Conservation (phyloP, 2,797 vertebrate genomes). For the Delichon dasypus region DNA sequence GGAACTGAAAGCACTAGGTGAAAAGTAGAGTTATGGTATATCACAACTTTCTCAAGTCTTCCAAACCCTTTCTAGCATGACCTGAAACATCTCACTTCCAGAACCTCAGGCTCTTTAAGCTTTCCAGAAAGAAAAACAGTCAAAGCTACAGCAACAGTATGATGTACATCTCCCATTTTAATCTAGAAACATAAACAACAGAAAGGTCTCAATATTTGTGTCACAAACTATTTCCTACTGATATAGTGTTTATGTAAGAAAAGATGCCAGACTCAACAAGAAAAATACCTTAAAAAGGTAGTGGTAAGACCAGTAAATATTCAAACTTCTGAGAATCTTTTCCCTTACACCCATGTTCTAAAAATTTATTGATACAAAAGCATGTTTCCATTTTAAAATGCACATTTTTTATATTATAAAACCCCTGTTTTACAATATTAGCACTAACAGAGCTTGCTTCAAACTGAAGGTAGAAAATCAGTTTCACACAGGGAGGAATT, state of each 20-base stretch:
- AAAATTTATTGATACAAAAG: background rate
- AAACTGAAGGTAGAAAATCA: background rate
- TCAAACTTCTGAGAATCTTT: background rate
- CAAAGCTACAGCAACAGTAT: background rate
- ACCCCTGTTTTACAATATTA: background rate
- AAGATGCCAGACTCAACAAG: background rate
- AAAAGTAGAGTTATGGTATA: background rate
- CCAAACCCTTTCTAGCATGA: background rate
- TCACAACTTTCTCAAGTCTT: background rate
- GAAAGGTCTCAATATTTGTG: background rate
- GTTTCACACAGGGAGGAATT: background rate
- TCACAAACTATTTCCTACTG: background rate
- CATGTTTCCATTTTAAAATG: background rate
- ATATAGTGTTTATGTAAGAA: background rate
- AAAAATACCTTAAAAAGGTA: background rate
- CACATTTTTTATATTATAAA: background rate
- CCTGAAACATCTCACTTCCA: background rate
- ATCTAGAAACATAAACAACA: background rate
- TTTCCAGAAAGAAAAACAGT: background rate
- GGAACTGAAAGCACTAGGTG: background rate
- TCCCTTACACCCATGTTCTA: background rate
- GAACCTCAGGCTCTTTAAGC: background rate
- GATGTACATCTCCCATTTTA: background rate
- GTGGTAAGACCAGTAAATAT: background rate
- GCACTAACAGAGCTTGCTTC: background rate